Evolutionary conservation across 2,113 vertebrate genomes (phyloP), one percentile per base, ranked within the genome.

Genomic region (Syngnathus typhle): DNA sequence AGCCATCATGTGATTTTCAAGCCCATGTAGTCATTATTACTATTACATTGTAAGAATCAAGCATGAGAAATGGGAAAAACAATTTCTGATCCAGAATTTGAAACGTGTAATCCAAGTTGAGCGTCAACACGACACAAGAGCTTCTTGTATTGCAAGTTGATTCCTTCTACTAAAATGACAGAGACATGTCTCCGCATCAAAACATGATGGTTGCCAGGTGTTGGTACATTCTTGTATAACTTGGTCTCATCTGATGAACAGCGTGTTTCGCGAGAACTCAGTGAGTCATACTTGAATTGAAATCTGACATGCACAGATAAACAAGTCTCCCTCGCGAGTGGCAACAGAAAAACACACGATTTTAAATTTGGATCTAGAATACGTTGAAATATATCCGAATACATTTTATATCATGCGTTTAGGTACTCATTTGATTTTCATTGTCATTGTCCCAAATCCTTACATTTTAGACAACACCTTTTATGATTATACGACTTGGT

Each of bases 271-370:
- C 58, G 54, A 69, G 70, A 66, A 43, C 19, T 7, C 10, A 10
- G 44, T 71, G 75, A 76, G 64, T 82, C 77, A 82, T 2, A 16
- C 0, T 1, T 2, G 72, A 76, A 65, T 19, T n/a, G 52, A 70
- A 73, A 75, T 72, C 12, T 3, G 36, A 21, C 3, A 63, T 16
- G 60, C 13, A 39, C 19, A 37, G 4, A 69, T 47, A 67, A 73
- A 65, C 47, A 75, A n/a, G 41, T 68, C 55, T 61, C 43, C 51
- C 44, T 64, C 27, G 27, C 27, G 3, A 32, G 27, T 32, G 49
- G 56, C 41, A 69, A 79, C 73, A 71, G 76, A 68, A 36, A 9
- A 0, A 12, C 1, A 8, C 9, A 12, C 7, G 44, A 7, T 49
- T n/a, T 8, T 8, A n/a, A 15, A 21, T n/a, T 6, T 61, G 38